phyloP scores from a whole-genome alignment of 2,113 vertebrate species.

The Platysteira castanea region DNA sequence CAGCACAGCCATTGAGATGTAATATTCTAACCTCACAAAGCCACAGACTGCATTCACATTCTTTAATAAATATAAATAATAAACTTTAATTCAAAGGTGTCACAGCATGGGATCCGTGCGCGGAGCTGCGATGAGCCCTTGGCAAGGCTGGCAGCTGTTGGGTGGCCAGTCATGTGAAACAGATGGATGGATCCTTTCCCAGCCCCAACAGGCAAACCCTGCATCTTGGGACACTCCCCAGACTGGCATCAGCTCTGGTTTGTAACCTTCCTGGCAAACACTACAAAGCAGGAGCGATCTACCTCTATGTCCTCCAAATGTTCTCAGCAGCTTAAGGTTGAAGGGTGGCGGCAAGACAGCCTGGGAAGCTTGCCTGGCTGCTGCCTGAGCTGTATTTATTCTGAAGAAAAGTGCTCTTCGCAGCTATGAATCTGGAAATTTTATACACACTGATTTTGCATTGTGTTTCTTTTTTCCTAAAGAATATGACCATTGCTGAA shows the following conservation, averaged over 20 bases:
- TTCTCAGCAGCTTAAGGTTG: neutral
- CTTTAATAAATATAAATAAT: neutral
- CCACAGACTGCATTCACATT: neutral
- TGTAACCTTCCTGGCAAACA: neutral
- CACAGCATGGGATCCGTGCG: accelerated
- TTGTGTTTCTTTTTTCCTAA: neutral
- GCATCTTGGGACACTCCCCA: accelerated
- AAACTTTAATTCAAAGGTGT: neutral
- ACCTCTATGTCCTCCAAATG: neutral
- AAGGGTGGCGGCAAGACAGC: accelerated
- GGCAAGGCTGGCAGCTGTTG: neutral
- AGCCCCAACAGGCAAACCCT: neutral
- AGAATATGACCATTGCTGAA: neutral
- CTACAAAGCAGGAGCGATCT: neutral
- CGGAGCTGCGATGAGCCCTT: neutral
- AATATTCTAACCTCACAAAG: neutral
- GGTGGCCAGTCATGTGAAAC: accelerated
- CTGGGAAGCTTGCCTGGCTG: neutral
- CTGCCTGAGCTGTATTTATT: neutral
- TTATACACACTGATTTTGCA: neutral
- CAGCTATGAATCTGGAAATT: neutral
- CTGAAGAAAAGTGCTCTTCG: neutral
- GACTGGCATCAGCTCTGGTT: neutral
- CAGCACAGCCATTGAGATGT: neutral
- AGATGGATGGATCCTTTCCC: accelerated